Evolutionary conservation across 2,113 vertebrate genomes (phyloP).

Genomic region (Aleadryas rufinucha): DNA sequence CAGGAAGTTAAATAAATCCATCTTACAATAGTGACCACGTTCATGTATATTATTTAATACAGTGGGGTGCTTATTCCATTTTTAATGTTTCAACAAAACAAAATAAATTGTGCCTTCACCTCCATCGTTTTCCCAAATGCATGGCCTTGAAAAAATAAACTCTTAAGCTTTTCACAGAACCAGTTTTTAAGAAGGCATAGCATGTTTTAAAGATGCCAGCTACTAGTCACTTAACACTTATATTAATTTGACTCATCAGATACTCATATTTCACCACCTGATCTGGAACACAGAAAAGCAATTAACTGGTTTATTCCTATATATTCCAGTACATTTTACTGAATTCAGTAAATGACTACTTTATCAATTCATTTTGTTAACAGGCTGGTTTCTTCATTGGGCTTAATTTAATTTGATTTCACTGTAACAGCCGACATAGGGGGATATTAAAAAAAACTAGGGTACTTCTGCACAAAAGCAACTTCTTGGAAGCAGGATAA

Average conservation of each 20-base stretch:
- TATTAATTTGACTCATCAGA: neutral
- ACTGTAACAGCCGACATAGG: neutral
- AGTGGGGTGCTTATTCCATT: neutral
- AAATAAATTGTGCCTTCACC: neutral
- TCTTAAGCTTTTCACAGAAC: neutral
- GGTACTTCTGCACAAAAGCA: conserved; percentile 5
- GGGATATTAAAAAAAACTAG: conserved; percentile 28
- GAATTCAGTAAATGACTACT: neutral
- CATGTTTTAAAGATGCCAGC: neutral
- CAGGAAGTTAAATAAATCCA: neutral
- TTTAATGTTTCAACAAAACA: neutral
- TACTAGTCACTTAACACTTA: conserved; percentile 11
- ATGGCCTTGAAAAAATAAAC: neutral
- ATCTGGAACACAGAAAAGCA: conserved; percentile 11
- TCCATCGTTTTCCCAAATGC: neutral
- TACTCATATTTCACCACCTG: neutral
- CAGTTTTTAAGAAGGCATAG: neutral
- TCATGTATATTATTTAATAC: neutral
- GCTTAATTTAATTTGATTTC: conserved; percentile 50
- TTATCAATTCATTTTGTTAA: conserved; percentile 17
- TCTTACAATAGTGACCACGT: neutral
- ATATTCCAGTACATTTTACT: neutral
- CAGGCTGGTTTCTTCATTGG: neutral
- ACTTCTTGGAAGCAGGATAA: conserved; percentile 8
- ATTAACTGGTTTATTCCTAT: neutral